phyloP scores from a whole-genome alignment of 2,797 vertebrate genomes.

The Myripristis jacobus region DNA sequence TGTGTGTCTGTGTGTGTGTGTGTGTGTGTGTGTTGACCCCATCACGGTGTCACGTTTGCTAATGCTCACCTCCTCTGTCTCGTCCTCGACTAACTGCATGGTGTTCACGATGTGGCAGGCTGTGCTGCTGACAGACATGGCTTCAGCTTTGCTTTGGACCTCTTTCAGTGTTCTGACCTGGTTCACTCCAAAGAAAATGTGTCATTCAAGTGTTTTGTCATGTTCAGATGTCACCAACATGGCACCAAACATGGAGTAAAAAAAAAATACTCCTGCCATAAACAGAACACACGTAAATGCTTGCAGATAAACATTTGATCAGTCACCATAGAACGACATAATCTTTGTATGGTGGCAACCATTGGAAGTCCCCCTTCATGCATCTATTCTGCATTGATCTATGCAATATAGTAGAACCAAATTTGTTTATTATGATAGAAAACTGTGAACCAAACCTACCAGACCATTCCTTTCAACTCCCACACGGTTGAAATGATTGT shows the following conservation, averaged over 20 bases:
- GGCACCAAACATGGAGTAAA: background rate
- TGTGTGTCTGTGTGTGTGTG: too few species aligned
- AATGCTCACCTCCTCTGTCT: constrained; percentile 61
- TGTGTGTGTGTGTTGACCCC: constrained; percentile 39
- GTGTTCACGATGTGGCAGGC: constrained; percentile 36
- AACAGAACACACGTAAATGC: too few species aligned
- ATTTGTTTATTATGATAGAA: too few species aligned
- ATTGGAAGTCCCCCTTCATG: too few species aligned
- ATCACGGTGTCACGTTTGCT: constrained; percentile 53
- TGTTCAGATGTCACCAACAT: background rate
- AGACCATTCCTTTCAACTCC: background rate
- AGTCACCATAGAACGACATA: background rate
- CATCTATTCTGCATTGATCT: too few species aligned
- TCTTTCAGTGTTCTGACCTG: constrained; percentile 35
- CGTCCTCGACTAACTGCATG: constrained; percentile 71
- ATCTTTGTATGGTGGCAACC: background rate
- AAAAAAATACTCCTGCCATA: background rate
- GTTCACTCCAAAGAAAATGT: constrained; percentile 30
- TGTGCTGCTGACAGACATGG: constrained; percentile 41
- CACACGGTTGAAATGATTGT: background rate
- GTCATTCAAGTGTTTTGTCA: background rate
- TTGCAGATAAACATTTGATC: background rate
- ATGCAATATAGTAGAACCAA: too few species aligned
- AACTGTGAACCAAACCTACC: background rate
- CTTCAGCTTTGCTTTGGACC: constrained; percentile 53